Conservation (phyloP, 2,113 vertebrate genomes). For the Nanorana parkeri region DNA sequence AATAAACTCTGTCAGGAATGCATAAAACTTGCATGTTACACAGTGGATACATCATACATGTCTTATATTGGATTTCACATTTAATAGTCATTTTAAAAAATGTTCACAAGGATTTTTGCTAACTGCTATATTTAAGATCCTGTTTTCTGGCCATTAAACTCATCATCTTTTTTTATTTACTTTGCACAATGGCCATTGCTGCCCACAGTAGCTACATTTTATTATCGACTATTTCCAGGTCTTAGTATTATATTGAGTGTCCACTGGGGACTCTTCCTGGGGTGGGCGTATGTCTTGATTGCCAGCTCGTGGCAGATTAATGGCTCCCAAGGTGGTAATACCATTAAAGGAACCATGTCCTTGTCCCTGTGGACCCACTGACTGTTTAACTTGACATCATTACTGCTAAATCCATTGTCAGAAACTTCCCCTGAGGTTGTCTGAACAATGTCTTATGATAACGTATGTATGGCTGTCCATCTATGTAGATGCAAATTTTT, state of each 20-base stretch:
- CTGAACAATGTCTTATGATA: constrained; percentile 48
- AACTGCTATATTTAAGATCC: constrained; percentile 19
- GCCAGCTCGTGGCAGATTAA: constrained; percentile 50
- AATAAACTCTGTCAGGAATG: background rate
- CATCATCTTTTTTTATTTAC: constrained; percentile 27
- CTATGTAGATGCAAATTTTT: constrained; percentile 50
- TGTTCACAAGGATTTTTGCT: constrained; percentile 9
- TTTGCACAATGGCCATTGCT: background rate
- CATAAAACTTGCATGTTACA: background rate
- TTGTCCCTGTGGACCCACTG: constrained; percentile 30
- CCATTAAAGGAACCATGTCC: constrained; percentile 50
- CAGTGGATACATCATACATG: background rate
- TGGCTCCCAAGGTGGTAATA: constrained; percentile 48
- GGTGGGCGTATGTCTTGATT: constrained; percentile 45
- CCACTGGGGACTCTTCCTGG: constrained; percentile 32
- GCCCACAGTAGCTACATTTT: constrained; percentile 14
- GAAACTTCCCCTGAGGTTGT: constrained; percentile 50
- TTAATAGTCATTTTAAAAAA: constrained; percentile 20
- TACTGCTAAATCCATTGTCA: constrained; percentile 57
- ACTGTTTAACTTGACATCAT: constrained; percentile 54
- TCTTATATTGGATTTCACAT: background rate
- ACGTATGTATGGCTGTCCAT: constrained; percentile 45
- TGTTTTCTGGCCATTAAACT: constrained; percentile 13
- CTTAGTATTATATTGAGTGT: constrained; percentile 29
- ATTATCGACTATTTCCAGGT: constrained; percentile 41